A percentile compares a stretch with the other conserved stretches of the same genome.
Conservation (phyloP, 2,797 vertebrate genomes). For the Neomorphus geoffroyi region DNA sequence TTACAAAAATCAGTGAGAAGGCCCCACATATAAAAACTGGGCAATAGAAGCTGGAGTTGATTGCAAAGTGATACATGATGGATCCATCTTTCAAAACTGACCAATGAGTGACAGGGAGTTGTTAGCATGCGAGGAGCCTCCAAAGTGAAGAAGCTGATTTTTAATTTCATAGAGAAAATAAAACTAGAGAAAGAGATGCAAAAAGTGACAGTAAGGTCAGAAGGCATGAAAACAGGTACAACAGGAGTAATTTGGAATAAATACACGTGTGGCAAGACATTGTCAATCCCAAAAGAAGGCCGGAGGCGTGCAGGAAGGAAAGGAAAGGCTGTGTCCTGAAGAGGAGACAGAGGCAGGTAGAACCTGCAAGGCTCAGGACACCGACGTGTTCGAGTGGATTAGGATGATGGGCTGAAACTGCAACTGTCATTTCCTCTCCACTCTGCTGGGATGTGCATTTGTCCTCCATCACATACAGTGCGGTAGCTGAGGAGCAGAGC, state of each 20-base stretch:
- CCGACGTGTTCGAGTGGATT: neutral
- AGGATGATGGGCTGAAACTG: neutral
- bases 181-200: neutral
- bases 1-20: neutral
- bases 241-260: neutral
- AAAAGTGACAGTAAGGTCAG: neutral
- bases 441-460: neutral
- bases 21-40: neutral
- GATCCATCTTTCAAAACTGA: neutral
- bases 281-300: neutral
- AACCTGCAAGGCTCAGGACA: neutral
- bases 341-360: neutral
- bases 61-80: neutral
- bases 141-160: neutral
- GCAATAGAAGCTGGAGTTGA: neutral
- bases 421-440: neutral
- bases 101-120: neutral
- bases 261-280: neutral
- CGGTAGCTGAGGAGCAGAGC: neutral
- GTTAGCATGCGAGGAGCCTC: neutral
- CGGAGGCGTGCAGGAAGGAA: neutral
- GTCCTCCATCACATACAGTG: neutral
- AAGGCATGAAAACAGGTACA: neutral
- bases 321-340: neutral
- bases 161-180: neutral